phyloP scores from a whole-genome alignment of 2,888 invertebrate genomes.

The Heliconius erato region DNA sequence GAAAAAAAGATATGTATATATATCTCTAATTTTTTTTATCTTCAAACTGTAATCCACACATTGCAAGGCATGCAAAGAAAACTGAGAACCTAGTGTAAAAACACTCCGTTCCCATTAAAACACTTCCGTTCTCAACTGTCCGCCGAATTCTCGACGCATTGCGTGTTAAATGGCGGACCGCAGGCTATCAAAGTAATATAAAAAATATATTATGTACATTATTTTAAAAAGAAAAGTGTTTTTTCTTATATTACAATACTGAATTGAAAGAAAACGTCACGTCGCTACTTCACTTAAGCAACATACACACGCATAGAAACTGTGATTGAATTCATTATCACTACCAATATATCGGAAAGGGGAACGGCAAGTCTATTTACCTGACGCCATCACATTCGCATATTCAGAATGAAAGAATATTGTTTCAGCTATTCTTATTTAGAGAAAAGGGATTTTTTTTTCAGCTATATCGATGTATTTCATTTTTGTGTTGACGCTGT shows the following conservation, averaged over 20 bases:
- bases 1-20: too few relatives aligned
- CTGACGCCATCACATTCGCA: conserved; percentile 56
- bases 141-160: too few relatives aligned
- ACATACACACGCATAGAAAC: conserved; percentile 47
- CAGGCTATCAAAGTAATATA: too few relatives aligned
- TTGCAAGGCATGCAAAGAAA: too few relatives aligned
- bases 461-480: background rate
- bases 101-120: too few relatives aligned
- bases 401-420: conserved; percentile 64
- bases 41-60: too few relatives aligned
- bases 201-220: background rate
- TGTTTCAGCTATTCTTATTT: conserved; percentile 51
- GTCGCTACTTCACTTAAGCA: conserved; percentile 24
- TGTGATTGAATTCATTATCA: conserved; percentile 75
- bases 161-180: too few relatives aligned
- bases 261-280: conserved; percentile 30
- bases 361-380: conserved; percentile 66
- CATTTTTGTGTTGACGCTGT: background rate
- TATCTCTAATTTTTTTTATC: too few relatives aligned
- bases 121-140: too few relatives aligned
- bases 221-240: background rate
- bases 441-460: background rate
- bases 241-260: background rate
- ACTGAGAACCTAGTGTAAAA: too few relatives aligned
- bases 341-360: conserved; percentile 56